Percentiles rank a stretch among this genome's conserved stretches.
phyloP scores from a whole-genome alignment of 2,113 vertebrate species.

The Crocuta crocuta region DNA sequence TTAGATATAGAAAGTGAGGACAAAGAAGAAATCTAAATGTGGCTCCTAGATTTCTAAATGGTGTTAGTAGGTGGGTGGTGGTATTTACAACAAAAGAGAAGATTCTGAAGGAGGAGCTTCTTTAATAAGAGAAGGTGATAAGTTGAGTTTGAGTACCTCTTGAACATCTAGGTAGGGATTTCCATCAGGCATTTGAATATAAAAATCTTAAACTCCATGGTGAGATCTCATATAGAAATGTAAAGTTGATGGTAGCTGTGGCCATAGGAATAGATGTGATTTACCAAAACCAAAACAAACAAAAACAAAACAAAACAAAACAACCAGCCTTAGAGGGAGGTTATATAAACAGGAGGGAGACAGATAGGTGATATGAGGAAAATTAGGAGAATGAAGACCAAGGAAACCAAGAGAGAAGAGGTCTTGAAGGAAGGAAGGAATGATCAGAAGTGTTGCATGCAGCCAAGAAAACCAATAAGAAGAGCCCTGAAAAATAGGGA shows the following conservation, averaged over 20 bases:
- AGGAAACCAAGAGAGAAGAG: neutral
- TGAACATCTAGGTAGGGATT: neutral
- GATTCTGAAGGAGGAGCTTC: neutral
- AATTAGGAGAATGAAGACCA: neutral
- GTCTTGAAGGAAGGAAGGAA: neutral
- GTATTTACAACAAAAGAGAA: neutral
- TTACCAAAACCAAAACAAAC: too few species aligned
- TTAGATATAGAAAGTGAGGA: neutral
- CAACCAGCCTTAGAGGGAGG: too few species aligned
- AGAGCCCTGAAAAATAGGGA: neutral
- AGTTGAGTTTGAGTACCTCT: neutral
- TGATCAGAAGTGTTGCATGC: neutral
- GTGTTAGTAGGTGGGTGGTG: neutral
- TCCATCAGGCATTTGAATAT: neutral
- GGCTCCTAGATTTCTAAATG: neutral
- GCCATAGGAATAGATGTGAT: neutral
- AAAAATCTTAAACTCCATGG: constrained; percentile 15
- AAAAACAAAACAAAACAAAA: too few species aligned
- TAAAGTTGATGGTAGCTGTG: neutral
- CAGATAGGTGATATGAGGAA: neutral
- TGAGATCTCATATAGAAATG: neutral
- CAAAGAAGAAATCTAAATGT: neutral
- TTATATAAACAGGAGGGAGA: neutral
- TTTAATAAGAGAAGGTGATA: neutral
- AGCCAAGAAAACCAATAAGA: neutral